These are phyloP conservation scores for Heterochromis multidens DNA, from an alignment of 2,113 vertebrate genomes.

Conservation along the genomic window DNA sequence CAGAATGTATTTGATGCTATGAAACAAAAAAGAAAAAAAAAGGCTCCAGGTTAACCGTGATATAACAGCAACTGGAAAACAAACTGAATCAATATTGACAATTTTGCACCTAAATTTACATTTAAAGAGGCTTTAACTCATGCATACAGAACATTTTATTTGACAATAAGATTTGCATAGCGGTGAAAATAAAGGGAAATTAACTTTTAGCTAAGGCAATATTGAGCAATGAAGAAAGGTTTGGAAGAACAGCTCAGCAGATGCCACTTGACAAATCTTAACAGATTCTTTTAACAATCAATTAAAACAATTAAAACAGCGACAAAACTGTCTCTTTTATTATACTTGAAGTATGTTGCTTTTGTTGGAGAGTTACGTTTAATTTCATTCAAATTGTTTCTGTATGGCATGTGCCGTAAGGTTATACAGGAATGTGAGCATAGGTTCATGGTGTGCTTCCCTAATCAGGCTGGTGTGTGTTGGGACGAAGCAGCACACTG, in stretches of 20 bases:
- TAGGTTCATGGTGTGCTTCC: constrained; percentile 44
- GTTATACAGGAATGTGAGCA: constrained; percentile 23
- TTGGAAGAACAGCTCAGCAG: neutral
- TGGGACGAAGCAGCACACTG: constrained; percentile 60
- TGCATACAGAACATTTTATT: neutral
- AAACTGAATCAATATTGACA: neutral
- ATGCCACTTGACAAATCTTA: neutral
- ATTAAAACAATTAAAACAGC: too few species aligned
- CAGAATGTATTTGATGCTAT: neutral
- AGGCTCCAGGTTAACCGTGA: neutral
- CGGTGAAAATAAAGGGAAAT: neutral
- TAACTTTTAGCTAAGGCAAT: neutral
- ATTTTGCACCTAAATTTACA: neutral
- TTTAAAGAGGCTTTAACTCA: neutral
- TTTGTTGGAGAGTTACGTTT: neutral
- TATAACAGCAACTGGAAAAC: neutral
- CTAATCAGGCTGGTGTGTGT: constrained; percentile 62
- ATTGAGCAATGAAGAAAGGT: neutral
- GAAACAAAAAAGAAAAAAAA: neutral
- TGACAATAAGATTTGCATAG: neutral
- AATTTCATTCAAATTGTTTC: neutral
- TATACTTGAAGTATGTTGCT: neutral
- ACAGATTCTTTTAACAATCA: too few species aligned
- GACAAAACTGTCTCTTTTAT: neutral
- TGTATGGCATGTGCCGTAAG: neutral